Conservation (phyloP, 2,888 invertebrate genomes). For the Pristionchus maxplancki region DNA sequence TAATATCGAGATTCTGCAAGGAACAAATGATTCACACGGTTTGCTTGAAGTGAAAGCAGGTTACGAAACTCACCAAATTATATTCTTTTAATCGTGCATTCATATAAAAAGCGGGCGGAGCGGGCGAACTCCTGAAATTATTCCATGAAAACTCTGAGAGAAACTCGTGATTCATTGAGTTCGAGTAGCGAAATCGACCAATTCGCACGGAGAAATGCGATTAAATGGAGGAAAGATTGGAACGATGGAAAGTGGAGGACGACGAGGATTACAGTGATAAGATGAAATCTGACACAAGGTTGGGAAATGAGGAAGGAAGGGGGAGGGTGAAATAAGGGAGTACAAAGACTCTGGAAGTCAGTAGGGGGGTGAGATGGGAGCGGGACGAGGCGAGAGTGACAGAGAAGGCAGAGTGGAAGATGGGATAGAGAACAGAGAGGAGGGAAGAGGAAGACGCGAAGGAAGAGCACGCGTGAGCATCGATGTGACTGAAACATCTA, state of each 20-base stretch:
- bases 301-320: background rate
- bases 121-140: conserved; percentile 50
- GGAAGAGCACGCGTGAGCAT: conserved; percentile 12
- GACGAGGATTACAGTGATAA: conserved; percentile 16
- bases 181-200: background rate
- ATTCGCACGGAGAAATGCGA: background rate
- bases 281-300: conserved; percentile 26
- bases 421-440: background rate
- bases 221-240: background rate
- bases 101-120: conserved; percentile 62
- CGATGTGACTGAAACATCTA: conserved; percentile 27
- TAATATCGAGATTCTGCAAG: conserved; percentile 79
- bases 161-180: background rate
- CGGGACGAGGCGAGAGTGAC: conserved; percentile 12
- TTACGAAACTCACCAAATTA: conserved; percentile 70
- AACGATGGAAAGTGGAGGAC: conserved; percentile 1
- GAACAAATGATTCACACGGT: background rate
- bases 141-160: background rate
- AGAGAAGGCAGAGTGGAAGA: conserved; percentile 41
- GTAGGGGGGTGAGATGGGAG: conserved; percentile 13
- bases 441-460: background rate
- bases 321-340: background rate
- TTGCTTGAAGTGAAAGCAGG: background rate
- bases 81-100: conserved; percentile 75
- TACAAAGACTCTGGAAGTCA: conserved; percentile 31